phyloP scores from a whole-genome alignment of 2,888 invertebrate genomes.

The Orthosia incerta region DNA sequence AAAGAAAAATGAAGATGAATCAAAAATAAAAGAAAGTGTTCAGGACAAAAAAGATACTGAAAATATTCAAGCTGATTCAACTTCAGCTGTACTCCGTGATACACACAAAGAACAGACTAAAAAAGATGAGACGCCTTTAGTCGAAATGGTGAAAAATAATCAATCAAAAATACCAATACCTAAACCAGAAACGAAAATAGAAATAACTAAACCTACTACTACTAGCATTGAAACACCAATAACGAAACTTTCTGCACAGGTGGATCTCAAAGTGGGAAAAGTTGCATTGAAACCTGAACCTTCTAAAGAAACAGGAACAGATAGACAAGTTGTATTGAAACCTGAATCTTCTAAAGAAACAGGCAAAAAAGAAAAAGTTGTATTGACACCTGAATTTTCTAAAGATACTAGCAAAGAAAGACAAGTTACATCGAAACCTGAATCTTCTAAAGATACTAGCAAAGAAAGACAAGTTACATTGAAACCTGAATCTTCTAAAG shows the following conservation, averaged over 20 bases:
- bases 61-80: slow-evolving; percentile 10
- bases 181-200: slow-evolving; percentile 27
- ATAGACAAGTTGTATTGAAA: neutral
- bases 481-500: neutral
- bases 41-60: slow-evolving; percentile 7
- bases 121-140: neutral
- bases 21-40: slow-evolving; percentile 28
- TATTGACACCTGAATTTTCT: neutral
- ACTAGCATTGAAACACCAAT: slow-evolving; percentile 4
- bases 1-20: slow-evolving; percentile 14
- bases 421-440: neutral
- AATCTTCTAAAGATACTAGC: neutral
- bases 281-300: neutral
- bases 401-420: neutral
- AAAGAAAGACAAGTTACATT: neutral
- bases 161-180: slow-evolving; percentile 54
- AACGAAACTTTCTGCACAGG: neutral
- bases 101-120: slow-evolving; percentile 8
- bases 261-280: slow-evolving; percentile 12
- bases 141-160: slow-evolving; percentile 20
- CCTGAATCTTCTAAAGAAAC: slow-evolving; percentile 2
- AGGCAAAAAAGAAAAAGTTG: neutral
- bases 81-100: slow-evolving; percentile 1
- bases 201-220: neutral
- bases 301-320: slow-evolving; percentile 5